Conservation (phyloP, 2,797 vertebrate genomes). For the Acanthurus lineatus region DNA sequence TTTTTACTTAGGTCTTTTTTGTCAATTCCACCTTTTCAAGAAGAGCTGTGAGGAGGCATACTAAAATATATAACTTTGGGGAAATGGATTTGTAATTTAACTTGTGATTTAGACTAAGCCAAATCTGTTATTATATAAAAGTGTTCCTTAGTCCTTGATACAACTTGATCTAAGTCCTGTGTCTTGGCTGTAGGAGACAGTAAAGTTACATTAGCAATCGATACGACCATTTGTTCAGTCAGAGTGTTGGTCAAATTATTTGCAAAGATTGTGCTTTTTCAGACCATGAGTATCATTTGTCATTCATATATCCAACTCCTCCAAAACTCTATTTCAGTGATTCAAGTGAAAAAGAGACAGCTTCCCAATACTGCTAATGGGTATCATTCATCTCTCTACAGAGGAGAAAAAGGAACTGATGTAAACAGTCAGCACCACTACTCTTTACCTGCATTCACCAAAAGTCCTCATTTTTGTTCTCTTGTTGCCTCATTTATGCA, state of each 20-base stretch:
- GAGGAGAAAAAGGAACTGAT: conserved; percentile 39
- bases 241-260: conserved; percentile 31
- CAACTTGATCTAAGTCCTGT: conserved; percentile 19
- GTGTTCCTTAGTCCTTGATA: conserved; percentile 1
- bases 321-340: conserved; percentile 54
- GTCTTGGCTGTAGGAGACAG: neutral
- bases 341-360: conserved; percentile 51
- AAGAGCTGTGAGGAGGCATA: neutral
- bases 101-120: neutral
- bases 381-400: conserved; percentile 68
- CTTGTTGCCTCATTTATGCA: conserved; percentile 16
- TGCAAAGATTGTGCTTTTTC: conserved; percentile 29
- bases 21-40: conserved; percentile 4
- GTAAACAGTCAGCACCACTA: conserved; percentile 39
- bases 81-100: conserved; percentile 8
- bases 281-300: conserved; percentile 42
- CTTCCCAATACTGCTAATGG: conserved; percentile 64
- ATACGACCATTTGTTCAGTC: conserved; percentile 20
- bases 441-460: conserved; percentile 42
- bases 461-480: conserved; percentile 28
- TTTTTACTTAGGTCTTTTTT: neutral
- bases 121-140: conserved; percentile 8
- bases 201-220: conserved; percentile 13
- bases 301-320: conserved; percentile 51
- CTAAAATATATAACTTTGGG: neutral